These are phyloP conservation scores for Eupithecia dodoneata DNA, from an alignment of 2,888 invertebrate species.

Conservation along the genomic window DNA sequence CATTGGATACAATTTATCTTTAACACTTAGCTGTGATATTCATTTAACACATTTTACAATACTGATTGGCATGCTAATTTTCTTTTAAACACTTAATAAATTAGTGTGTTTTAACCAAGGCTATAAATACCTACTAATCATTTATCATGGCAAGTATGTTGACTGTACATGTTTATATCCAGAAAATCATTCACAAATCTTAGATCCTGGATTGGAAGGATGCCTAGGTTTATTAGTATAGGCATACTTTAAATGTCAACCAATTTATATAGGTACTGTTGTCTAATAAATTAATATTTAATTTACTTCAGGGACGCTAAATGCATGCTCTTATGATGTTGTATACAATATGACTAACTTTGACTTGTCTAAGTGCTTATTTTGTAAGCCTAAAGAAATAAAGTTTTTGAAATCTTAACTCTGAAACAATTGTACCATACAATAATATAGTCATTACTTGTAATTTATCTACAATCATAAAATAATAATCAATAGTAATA, in stretches of 20 bases:
- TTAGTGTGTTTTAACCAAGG: background rate
- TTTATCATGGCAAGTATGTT: background rate
- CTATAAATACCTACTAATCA: background rate
- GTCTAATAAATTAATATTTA: too few species aligned
- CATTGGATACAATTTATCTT: constrained; percentile 46
- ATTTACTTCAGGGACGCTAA: background rate
- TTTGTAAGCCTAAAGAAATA: too few species aligned
- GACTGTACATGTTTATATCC: background rate
- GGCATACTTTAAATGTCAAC: background rate
- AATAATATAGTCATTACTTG: background rate
- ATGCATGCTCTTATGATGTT: background rate
- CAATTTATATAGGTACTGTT: background rate
- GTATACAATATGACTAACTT: background rate
- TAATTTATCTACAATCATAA: background rate
- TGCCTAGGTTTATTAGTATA: background rate
- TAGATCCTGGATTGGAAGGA: background rate
- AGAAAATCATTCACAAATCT: background rate
- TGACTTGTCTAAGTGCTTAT: too few species aligned
- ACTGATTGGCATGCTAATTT: constrained; percentile 1
- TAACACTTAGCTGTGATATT: constrained; percentile 43
- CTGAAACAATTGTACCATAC: background rate
- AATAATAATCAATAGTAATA: too few species aligned
- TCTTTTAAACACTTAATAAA: background rate
- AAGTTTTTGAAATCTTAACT: too few species aligned
- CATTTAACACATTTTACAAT: constrained; percentile 35